A percentile compares a stretch with the other conserved stretches of the same genome.
Conservation (phyloP, 2,797 vertebrate species). For the Rhinella marina region DNA sequence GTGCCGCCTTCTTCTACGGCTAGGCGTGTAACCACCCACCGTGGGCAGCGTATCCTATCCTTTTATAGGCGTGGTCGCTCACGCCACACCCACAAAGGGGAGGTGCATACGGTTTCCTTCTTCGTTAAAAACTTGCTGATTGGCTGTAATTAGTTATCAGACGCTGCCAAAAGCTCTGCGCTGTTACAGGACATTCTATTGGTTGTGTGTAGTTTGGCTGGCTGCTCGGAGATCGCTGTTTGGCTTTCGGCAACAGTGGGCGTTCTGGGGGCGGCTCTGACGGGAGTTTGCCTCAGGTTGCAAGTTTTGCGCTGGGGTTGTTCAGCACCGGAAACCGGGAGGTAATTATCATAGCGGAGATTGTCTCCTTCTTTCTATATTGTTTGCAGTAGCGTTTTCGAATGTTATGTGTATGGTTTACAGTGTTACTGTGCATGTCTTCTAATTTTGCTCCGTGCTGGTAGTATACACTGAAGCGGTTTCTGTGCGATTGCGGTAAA, state of each 20-base stretch:
- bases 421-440: neutral
- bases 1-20: too few relatives aligned
- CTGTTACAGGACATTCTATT: neutral
- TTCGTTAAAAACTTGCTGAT: conserved; percentile 11
- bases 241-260: neutral
- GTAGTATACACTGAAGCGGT: neutral
- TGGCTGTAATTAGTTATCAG: conserved; percentile 8
- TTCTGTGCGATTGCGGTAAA: neutral
- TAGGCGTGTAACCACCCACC: too few relatives aligned
- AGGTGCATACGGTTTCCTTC: neutral
- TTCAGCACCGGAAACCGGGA: conserved; percentile 21
- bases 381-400: too few relatives aligned
- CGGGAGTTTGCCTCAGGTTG: conserved; percentile 34
- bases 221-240: neutral
- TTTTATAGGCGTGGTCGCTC: neutral
- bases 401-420: neutral
- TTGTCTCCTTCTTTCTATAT: neutral
- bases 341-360: neutral
- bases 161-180: neutral
- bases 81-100: too few relatives aligned
- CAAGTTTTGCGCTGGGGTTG: conserved; percentile 14
- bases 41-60: too few relatives aligned
- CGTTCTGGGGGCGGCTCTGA: neutral
- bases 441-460: neutral
- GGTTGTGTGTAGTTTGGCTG: conserved; percentile 7